These are phyloP conservation scores for Trissolcus brochymenae DNA, from an alignment of 2,888 invertebrate genomes.

Conservation along the genomic window DNA sequence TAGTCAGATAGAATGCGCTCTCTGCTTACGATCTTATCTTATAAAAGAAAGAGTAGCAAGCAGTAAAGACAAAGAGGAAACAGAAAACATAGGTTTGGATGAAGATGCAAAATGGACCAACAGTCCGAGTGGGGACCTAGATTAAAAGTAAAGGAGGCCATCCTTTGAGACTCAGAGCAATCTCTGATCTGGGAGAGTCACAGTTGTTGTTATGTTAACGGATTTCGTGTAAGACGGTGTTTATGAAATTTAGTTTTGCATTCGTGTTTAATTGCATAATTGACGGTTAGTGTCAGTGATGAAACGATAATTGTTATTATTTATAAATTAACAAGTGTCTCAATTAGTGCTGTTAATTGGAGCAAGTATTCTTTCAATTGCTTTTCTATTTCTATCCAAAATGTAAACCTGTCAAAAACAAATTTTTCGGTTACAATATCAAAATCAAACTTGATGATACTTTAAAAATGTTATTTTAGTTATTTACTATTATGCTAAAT, in stretches of 20 bases:
- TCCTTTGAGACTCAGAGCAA: constrained; percentile 74
- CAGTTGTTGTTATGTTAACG: constrained; percentile 68
- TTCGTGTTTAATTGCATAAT: constrained; percentile 50
- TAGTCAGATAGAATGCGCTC: constrained; percentile 35
- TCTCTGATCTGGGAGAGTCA: constrained; percentile 74
- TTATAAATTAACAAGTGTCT: background rate
- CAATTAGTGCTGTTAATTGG: constrained; percentile 10
- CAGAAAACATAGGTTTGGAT: constrained; percentile 62
- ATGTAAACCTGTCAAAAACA: background rate
- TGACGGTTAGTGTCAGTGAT: constrained; percentile 62
- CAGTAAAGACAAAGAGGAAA: constrained; percentile 55
- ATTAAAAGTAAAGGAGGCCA: constrained; percentile 77
- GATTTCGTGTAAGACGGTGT: constrained; percentile 53
- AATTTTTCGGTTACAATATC: background rate
- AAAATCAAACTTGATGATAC: background rate
- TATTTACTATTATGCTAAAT: background rate
- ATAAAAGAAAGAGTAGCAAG: constrained; percentile 53
- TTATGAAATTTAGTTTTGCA: constrained; percentile 60
- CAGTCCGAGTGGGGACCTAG: constrained; percentile 74
- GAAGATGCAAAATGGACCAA: constrained; percentile 75
- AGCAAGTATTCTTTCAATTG: constrained; percentile 27
- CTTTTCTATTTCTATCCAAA: background rate
- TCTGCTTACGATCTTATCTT: constrained; percentile 45
- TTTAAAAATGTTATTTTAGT: background rate
- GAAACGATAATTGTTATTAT: background rate